These are phyloP conservation scores for Venturia canescens DNA, from an alignment of 1,140 invertebrate genomes.

Conservation along the genomic window DNA sequence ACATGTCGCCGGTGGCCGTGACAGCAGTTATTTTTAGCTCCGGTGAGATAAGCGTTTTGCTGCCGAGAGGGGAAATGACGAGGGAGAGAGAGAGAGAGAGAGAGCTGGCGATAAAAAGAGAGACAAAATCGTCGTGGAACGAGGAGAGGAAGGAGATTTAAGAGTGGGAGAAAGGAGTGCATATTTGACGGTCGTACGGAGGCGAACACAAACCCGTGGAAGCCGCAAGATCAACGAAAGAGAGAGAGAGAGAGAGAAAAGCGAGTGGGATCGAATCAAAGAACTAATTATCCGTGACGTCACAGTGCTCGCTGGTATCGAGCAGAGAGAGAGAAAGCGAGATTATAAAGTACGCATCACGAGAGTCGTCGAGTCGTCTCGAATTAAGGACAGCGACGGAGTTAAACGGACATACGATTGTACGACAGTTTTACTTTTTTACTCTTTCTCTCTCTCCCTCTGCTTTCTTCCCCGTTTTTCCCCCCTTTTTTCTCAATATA, in stretches of 20 bases:
- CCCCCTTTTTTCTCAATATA: background rate
- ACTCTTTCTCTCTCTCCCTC: background rate
- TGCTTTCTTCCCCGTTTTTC: no score
- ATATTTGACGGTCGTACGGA: slow-evolving; percentile 30
- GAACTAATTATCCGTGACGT: slow-evolving; percentile 75
- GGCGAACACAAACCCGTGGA: slow-evolving; percentile 11
- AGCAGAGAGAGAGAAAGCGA: slow-evolving; percentile 51
- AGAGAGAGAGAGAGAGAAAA: slow-evolving; percentile 50
- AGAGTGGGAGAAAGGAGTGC: slow-evolving; percentile 35
- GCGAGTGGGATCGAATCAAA: slow-evolving; percentile 64
- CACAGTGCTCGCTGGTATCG: slow-evolving; percentile 68
- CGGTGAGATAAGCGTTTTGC: slow-evolving; percentile 70
- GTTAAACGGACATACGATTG: slow-evolving; percentile 38
- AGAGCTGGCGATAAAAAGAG: slow-evolving; percentile 21
- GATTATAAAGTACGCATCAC: slow-evolving; percentile 6
- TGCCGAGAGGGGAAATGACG: slow-evolving; percentile 43
- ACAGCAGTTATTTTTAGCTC: slow-evolving; percentile 75
- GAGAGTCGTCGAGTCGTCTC: slow-evolving; percentile 13
- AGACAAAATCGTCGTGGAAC: slow-evolving; percentile 13
- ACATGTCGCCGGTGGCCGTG: slow-evolving; percentile 76
- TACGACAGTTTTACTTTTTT: slow-evolving; percentile 28
- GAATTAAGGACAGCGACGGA: slow-evolving; percentile 32
- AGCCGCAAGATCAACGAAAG: background rate
- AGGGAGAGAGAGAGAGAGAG: slow-evolving; percentile 25
- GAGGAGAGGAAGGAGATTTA: slow-evolving; percentile 30